A percentile compares a stretch with the other conserved stretches of the same genome.
Conservation (phyloP, 1,140 invertebrate species). For the Cotesia typhae region DNA sequence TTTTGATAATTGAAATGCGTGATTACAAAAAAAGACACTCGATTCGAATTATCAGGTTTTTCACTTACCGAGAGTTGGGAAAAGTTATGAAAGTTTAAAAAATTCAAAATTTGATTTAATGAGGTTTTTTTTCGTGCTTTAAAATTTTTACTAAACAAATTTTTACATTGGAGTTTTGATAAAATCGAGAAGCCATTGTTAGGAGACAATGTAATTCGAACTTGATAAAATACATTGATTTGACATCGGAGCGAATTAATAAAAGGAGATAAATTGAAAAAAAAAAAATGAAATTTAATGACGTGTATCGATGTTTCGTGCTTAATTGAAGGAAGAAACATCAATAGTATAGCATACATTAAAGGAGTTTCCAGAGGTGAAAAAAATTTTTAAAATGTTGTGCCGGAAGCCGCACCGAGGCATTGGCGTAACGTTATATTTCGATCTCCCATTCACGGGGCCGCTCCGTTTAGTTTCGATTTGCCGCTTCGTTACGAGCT, state of each 20-base stretch:
- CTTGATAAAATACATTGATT: too few relatives aligned
- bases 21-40: too few relatives aligned
- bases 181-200: too few relatives aligned
- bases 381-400: constrained; percentile 21
- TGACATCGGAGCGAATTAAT: background rate
- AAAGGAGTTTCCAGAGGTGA: background rate
- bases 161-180: too few relatives aligned
- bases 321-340: constrained; percentile 2
- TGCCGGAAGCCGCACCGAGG: constrained; percentile 35
- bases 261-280: background rate
- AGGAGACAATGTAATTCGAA: too few relatives aligned
- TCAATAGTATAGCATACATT: background rate
- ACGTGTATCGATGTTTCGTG: background rate
- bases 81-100: too few relatives aligned
- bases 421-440: constrained; percentile 41
- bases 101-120: too few relatives aligned
- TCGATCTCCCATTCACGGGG: constrained; percentile 36
- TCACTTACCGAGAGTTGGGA: too few relatives aligned
- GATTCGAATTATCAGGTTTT: too few relatives aligned
- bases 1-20: too few relatives aligned
- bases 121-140: too few relatives aligned
- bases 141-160: too few relatives aligned
- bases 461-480: constrained; percentile 43
- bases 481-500: constrained; percentile 42
- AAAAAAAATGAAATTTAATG: background rate